Evolutionary conservation across 1,140 invertebrate genomes (phyloP), one percentile per base, ranked within the genome.

Genomic region (Acromyrmex heyeri): DNA sequence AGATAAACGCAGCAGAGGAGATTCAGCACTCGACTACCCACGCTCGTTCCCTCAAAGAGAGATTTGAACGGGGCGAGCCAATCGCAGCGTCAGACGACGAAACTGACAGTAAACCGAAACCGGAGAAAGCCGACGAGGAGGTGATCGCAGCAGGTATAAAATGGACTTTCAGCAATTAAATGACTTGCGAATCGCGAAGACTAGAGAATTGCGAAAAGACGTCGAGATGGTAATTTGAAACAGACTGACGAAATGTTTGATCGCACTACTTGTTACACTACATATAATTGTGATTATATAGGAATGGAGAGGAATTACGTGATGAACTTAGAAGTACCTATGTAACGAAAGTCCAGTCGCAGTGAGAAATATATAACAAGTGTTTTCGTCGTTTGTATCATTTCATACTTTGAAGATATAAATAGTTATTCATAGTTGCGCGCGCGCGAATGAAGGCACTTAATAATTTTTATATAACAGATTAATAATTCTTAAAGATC

Each of bases 41-140:
- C 86, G 96, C 98, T 0, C 96, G 96, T 79, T 96, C 96, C 0
- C 96, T 98, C 69, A 98, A 98, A 93, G 97, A 98, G 88, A 96
- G 96, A 88, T 99, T 98, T 93, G 98, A 99, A 94, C 97, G 97
- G 85, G 98, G 98, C 0, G 97, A 98, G 90, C 93, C 94, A 30
- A 95, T 95, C 78, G 79, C 89, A 2, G 62, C 96, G 0, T 96
- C 96, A 87, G 96, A 96, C 88, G 96, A 97, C 64, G 96, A 96
- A 82, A 94, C 93, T 90, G 91, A 94, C 95, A 92, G 96, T 92
- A 94, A 94, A 90, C 92, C 91, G 44, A 96, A 95, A 91, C 94
- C 93, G 21, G 95, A 97, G 67, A 96, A 97, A 85, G 97, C 98
- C 64, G 98, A 98, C 89, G 96, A 97, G 65, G 96, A 97, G 90